Evolutionary conservation across 2,797 vertebrate species (phyloP), one percentile per base, ranked within the genome.

Genomic region (Remorina albescens): DNA sequence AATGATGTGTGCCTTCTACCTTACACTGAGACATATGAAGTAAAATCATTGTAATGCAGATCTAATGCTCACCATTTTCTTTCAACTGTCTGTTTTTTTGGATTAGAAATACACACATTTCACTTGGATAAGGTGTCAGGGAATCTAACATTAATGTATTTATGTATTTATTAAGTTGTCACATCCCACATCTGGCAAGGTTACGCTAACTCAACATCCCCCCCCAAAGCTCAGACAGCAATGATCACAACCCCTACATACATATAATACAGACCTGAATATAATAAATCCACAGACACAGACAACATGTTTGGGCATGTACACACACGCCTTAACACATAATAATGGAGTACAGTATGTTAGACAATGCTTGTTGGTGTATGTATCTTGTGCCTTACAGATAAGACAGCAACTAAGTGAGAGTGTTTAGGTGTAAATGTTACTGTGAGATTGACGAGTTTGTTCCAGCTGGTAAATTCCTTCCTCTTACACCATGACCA

Each of bases 381-480:
- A 4, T 18, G 12, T 13, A 3, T 32, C 5, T 23, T 23, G n/a
- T 21, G 30, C 39, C 37, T 28, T 4, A 5, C 11, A 15, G 8
- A 28, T 26, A 30, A 6, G 30, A 46, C 54, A 56, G 25, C 34
- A 28, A 46, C 11, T 70, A 41, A 59, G n/a, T 44, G 10, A 41
- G 11, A 39, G 71, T 59, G 41, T 76, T 69, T 56, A 8, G 46
- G 23, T 71, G 46, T 59, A 36, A 39, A n/a, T 47, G 55, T 53
- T 67, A 66, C 39, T 70, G 34, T 59, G 39, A 36, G 54, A 77
- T 69, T 76, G 57, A 80, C 83, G 46, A 44, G 42, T 76, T 72
- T 80, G 54, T 59, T 67, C 69, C 12, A 63, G 57, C 36, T 41
- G 34, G 42, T 71, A 46, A 69, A 47, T 64, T 68, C 41, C 47